Evolutionary conservation across 1,140 invertebrate genomes (phyloP).

Genomic region (Zeugodacus cucurbitae): DNA sequence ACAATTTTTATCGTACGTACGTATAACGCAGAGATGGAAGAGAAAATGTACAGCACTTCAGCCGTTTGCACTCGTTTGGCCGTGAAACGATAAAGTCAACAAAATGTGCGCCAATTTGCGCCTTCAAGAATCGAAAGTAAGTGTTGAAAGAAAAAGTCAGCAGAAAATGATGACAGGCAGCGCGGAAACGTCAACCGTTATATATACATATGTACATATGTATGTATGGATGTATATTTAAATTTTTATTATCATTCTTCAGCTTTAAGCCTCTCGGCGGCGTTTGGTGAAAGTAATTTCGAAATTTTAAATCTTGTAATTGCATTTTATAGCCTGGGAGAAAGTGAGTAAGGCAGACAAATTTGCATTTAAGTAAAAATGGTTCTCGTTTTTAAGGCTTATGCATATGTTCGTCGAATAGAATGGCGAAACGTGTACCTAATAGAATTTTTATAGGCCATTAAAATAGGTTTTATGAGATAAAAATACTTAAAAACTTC

Average conservation of each 20-base stretch:
- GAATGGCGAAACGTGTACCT: no score
- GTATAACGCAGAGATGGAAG: no score
- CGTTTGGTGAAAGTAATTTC: background rate
- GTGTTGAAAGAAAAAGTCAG: background rate
- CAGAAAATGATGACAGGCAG: background rate
- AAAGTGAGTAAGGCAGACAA: background rate
- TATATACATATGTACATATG: background rate
- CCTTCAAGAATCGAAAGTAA: background rate
- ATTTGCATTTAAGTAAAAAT: no score
- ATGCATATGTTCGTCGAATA: no score
- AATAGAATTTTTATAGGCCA: no score
- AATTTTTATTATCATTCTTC: background rate
- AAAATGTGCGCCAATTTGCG: constrained; percentile 2
- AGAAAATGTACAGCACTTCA: background rate
- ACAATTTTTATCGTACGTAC: background rate
- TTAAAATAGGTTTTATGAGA: no score
- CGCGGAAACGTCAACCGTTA: background rate
- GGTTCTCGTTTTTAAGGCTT: no score
- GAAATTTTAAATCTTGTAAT: background rate
- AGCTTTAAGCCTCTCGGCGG: background rate
- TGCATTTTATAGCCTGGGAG: background rate
- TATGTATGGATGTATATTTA: background rate
- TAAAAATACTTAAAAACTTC: no score
- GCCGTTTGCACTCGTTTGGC: background rate
- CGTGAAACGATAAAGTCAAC: background rate